Base-by-base conservation (phyloP, 2,888 invertebrate genomes). In the Conops quadrifasciatus region DNA sequence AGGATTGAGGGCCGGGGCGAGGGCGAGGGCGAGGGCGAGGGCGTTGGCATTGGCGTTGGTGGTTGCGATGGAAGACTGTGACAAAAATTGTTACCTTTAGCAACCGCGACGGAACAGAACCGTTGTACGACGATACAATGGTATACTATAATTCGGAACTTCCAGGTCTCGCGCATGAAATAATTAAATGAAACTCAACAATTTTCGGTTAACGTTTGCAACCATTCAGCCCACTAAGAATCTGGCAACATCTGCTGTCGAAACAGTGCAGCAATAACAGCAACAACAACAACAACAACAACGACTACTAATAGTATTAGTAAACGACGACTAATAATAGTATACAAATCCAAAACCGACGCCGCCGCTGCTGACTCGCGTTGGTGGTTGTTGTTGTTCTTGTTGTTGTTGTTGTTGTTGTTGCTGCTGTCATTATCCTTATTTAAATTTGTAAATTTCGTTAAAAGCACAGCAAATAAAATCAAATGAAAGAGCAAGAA, bases 331-430 rank as follows among this genome's bases (percentile, higher is more conserved):
- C 53, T 21, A 24, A 53, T 19, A 2, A 53, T 53, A 45, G 45
- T 45, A 1, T 45, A 45, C 15, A 16, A 16, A 7, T 11, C 47
- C 11, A n/a, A n/a, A n/a, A n/a, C n/a, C n/a, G n/a, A n/a, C n/a
- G n/a, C n/a, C n/a, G n/a, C n/a, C n/a, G n/a, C n/a, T n/a, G n/a
- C n/a, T n/a, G n/a, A n/a, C n/a, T n/a, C n/a, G n/a, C n/a, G n/a
- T n/a, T n/a, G n/a, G 30, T n/a, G 5, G 19, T 75, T 75, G 65
- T 47, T 70, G 64, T 70, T 70, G 67, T 71, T 72, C n/a, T 68
- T 70, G 65, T 51, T 58, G 67, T 68, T 47, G 72, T 30, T 65
- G 64, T 58, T 72, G 67, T 65, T 68, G 19, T 51, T 65, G 60
- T 30, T 62, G 66, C 43, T 71, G 64, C 2, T 63, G 67, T n/a